Base-by-base conservation (phyloP, 1,140 invertebrate species). In the Atta colombica region DNA sequence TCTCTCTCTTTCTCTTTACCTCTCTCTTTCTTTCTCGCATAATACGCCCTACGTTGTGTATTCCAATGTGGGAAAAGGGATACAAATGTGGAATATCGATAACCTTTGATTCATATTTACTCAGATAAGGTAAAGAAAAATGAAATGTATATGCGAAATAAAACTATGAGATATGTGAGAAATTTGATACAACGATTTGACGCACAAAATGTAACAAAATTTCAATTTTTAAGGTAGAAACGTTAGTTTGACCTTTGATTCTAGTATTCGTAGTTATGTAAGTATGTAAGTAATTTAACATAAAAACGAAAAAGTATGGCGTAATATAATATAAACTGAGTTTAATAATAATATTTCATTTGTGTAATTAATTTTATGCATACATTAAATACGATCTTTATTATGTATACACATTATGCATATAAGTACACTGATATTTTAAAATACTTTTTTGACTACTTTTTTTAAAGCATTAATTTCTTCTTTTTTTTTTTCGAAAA, bases 11-110 rank as follows among this genome's bases (percentile, higher is more conserved):
- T n/a, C 25, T 58, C 58, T 68, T 45, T 45, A 68, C 8, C 72
- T 75, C 49, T 66, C 77, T 77, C n/a, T 55, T 51, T 0, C 35
- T 72, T 39, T 53, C n/a, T 58, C 35, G 16, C 35, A 65, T 63
- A 31, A 28, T 71, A 12, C 31, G 66, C 77, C 10, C 65, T 69
- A 71, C 4, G 1, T 49, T 8, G 31, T 45, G 49, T 45, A 2
- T 18, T 25, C 6, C 10, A 14, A 14, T 53, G 21, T 35, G 18
- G 7, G 31, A 6, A 31, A 31, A 49, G 60, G 21, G 65, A 80
- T 69, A 84, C 31, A 28, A 74, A 75, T 35, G 12, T 14, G 16
- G 21, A 28, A 81, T 21, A 68, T 68, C 10, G n/a, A 39, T 65
- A 68, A 68, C n/a, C 35, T 68, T 66, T 66, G 31, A 39, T 10